phyloP scores from a whole-genome alignment of 1,140 invertebrate species.

The Aphaenogaster ashmeadi region DNA sequence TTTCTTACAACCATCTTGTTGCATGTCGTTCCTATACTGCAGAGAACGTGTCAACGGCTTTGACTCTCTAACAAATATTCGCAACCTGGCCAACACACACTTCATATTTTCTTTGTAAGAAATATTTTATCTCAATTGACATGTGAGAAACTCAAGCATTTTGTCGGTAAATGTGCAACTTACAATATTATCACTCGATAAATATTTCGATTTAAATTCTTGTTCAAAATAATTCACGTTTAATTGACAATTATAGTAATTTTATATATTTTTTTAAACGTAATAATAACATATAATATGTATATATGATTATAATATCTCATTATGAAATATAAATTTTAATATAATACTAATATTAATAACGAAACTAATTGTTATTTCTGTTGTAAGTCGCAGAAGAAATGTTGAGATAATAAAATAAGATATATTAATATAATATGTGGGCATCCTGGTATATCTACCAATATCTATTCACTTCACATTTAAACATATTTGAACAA shows the following conservation, averaged over 20 bases:
- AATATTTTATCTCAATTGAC: background rate
- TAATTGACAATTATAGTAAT: background rate
- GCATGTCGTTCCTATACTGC: background rate
- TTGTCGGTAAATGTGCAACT: background rate
- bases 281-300: background rate
- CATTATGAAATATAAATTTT: constrained; percentile 4
- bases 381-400: background rate
- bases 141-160: background rate
- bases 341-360: background rate
- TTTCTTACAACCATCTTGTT: background rate
- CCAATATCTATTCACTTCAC: background rate
- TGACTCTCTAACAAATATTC: constrained; percentile 25
- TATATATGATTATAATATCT: background rate
- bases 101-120: background rate
- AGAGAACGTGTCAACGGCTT: constrained; percentile 11
- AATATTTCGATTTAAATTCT: constrained; percentile 4
- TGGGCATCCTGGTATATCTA: background rate
- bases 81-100: background rate
- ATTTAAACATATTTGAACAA: background rate
- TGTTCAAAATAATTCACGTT: background rate
- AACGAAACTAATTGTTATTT: background rate
- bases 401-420: constrained; percentile 14
- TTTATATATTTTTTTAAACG: background rate
- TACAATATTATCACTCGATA: background rate
- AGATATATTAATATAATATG: background rate